Evolutionary conservation across 2,888 invertebrate species (phyloP), one percentile per base, ranked within the genome.

Genomic region (Phlogophora meticulosa): DNA sequence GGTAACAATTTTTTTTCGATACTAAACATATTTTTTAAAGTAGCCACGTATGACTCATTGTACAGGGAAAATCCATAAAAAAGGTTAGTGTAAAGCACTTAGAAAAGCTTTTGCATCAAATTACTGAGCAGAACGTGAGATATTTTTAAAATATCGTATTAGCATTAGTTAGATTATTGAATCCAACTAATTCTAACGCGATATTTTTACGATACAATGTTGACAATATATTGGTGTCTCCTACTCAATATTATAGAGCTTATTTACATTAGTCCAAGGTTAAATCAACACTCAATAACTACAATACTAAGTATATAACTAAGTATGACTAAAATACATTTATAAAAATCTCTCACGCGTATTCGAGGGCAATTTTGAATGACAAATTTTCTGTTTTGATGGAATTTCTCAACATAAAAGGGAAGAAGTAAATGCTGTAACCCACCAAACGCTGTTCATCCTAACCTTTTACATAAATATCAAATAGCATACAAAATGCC

Each of bases 401-500:
- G 2, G 28, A 28, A 28, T 4, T 28, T 28, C 28, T 28, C 5
- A 4, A 28, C 28, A 28, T 28, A 4, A 28, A 28, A n/a, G n/a
- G n/a, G n/a, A n/a, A n/a, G 28, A 28, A 28, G 28, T 28, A 28
- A 28, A 28, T 5, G 5, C 2, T 28, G 28, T 28, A 34, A 34
- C 1, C 20, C 11, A 5, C 13, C 17, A 17, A 17, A 17, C 24
- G 15, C 51, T 13, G n/a, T 22, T 22, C 22, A 32, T 48, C 11
- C 20, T 36, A 57, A 24, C 13, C 40, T 24, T 0, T n/a, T 38
- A 13, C 38, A 20, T 1, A 5, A 34, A 24, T 46, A 43, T n/a
- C 38, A 22, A 52, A 52, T 17, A 62, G 46, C 4, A 56, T 46
- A 51, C 43, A 36, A 71, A 59, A 66, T 20, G 24, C 24, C 20